Conservation (phyloP, 2,113 vertebrate genomes). For the Galbula dea region DNA sequence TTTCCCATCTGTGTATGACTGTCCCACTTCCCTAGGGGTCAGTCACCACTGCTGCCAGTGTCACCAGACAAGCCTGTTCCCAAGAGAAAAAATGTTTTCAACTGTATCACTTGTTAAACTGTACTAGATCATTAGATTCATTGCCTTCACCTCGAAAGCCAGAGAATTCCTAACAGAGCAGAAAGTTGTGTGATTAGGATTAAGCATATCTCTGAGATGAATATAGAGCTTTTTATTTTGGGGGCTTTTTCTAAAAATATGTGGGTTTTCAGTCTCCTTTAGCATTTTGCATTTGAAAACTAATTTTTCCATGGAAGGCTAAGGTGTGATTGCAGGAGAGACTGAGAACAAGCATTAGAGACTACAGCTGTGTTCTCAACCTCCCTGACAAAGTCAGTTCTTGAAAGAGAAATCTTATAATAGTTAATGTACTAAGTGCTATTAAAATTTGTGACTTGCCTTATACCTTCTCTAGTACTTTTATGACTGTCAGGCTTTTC, state of each 20-base stretch:
- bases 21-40: slow-evolving; percentile 58
- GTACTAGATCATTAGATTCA: not conserved
- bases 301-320: not conserved
- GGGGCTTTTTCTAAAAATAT: not conserved
- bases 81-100: slow-evolving; percentile 8
- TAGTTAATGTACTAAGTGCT: not conserved
- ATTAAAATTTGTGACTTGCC: not conserved
- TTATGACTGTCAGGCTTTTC: not conserved
- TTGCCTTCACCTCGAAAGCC: not conserved
- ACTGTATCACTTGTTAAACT: not conserved
- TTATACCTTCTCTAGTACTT: not conserved
- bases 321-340: not conserved
- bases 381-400: not conserved
- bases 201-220: not conserved
- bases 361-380: not conserved
- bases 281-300: not conserved
- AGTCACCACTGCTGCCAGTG: slow-evolving; percentile 19
- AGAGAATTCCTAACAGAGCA: not conserved
- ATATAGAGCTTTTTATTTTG: not conserved
- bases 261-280: not conserved
- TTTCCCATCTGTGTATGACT: slow-evolving; percentile 71
- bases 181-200: not conserved
- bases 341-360: not conserved
- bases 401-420: not conserved
- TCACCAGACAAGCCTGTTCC: slow-evolving; percentile 53